These are phyloP conservation scores for Caenorhabditis macrosperma DNA, from an alignment of 2,888 invertebrate species.

Conservation along the genomic window DNA sequence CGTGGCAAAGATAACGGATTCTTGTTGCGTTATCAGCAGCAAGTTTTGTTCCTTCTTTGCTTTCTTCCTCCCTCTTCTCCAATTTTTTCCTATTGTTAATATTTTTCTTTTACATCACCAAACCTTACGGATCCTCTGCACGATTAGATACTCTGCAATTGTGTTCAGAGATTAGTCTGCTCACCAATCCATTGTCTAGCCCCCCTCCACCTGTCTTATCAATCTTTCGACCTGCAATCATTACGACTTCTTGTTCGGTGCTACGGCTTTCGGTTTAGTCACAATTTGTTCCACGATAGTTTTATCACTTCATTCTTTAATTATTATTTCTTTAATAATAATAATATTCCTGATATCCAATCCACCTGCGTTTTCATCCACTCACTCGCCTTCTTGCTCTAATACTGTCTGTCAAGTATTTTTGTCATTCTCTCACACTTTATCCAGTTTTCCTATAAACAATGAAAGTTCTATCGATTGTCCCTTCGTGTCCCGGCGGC, in stretches of 20 bases:
- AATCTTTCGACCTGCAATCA: constrained; percentile 16
- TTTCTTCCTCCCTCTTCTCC: not conserved
- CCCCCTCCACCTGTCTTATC: not conserved
- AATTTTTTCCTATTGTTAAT: too few species aligned
- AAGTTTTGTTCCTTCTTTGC: not conserved
- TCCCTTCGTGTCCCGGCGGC: not conserved
- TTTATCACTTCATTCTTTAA: constrained; percentile 47
- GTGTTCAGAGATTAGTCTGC: constrained; percentile 15
- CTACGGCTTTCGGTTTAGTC: constrained; percentile 44
- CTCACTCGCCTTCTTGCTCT: not conserved
- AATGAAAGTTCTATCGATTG: not conserved
- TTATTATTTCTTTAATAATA: not conserved
- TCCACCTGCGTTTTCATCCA: not conserved
- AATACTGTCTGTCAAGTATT: not conserved
- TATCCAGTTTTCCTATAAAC: not conserved
- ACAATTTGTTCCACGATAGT: constrained; percentile 19
- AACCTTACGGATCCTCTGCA: constrained; percentile 28
- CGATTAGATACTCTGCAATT: constrained; percentile 43
- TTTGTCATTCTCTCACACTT: not conserved
- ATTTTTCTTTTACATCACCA: not conserved
- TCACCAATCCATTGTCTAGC: constrained; percentile 4
- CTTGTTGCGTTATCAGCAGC: not conserved
- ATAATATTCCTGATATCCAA: not conserved
- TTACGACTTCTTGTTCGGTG: constrained; percentile 49
- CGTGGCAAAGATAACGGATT: not conserved